Conservation (phyloP, 2,797 vertebrate species). For the Enteromius paludinosus region DNA sequence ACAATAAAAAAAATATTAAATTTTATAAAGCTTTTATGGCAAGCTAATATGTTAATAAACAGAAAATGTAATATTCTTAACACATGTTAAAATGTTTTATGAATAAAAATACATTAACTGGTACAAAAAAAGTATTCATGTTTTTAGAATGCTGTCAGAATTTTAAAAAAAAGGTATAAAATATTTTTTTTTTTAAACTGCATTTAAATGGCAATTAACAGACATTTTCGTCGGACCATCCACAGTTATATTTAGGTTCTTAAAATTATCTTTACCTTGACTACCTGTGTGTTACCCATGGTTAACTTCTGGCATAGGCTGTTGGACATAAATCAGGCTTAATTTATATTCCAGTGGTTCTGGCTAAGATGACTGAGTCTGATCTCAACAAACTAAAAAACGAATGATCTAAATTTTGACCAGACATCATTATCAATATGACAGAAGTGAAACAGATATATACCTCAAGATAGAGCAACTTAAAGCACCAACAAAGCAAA, state of each 20-base stretch:
- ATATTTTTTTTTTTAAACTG: no score
- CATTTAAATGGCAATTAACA: not conserved
- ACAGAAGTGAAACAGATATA: not conserved
- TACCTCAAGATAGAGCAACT: not conserved
- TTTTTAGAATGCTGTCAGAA: not conserved
- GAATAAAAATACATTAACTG: not conserved
- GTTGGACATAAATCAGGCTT: not conserved
- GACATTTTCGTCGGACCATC: not conserved
- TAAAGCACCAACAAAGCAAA: not conserved
- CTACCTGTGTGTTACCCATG: slow-evolving; percentile 1
- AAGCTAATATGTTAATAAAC: not conserved
- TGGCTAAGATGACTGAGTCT: not conserved
- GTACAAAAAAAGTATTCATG: not conserved
- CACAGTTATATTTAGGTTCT: not conserved
- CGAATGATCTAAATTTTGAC: not conserved
- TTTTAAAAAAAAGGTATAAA: no score
- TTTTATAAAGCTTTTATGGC: not conserved
- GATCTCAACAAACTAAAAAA: not conserved
- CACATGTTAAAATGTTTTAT: not conserved
- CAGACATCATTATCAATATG: not conserved
- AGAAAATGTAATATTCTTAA: not conserved
- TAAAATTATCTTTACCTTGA: not conserved
- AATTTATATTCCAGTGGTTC: not conserved
- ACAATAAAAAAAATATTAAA: not conserved
- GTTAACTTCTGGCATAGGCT: not conserved